Conservation (phyloP, 2,113 vertebrate genomes). For the Turnix velox region DNA sequence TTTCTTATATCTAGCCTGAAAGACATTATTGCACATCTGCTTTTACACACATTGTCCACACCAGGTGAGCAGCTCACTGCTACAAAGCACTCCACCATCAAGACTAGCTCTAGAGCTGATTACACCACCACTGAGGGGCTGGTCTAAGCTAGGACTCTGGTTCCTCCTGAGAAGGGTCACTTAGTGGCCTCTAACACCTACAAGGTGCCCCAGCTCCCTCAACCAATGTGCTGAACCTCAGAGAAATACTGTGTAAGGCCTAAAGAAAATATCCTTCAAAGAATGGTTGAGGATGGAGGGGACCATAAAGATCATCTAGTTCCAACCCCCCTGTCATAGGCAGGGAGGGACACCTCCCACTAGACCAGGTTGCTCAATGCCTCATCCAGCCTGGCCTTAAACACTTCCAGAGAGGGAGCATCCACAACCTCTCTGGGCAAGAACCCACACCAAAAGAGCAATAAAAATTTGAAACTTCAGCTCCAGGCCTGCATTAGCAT, state of each 20-base stretch:
- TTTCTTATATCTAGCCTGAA: too few species aligned
- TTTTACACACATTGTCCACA: not conserved
- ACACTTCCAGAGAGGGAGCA: too few species aligned
- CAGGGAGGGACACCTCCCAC: too few species aligned
- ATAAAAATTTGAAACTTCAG: not conserved
- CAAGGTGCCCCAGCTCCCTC: not conserved
- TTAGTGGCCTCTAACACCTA: not conserved
- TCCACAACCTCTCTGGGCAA: too few species aligned
- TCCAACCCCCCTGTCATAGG: too few species aligned
- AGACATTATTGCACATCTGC: not conserved
- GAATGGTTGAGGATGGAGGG: too few species aligned
- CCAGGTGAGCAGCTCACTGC: not conserved
- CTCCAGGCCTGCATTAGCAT: not conserved
- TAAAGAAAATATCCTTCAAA: not conserved
- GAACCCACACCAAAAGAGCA: not conserved
- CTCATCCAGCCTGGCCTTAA: too few species aligned
- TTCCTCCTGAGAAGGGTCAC: not conserved
- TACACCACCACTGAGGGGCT: not conserved
- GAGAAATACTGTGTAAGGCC: not conserved
- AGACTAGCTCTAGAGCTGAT: not conserved
- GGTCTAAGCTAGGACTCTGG: accelerated
- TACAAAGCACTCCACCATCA: not conserved
- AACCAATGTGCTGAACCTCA: not conserved
- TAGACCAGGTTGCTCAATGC: too few species aligned
- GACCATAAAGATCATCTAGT: too few species aligned